Evolutionary conservation across 2,888 invertebrate species (phyloP), one percentile per base, ranked within the genome.

Genomic region (Rhamphomyia laevipes): DNA sequence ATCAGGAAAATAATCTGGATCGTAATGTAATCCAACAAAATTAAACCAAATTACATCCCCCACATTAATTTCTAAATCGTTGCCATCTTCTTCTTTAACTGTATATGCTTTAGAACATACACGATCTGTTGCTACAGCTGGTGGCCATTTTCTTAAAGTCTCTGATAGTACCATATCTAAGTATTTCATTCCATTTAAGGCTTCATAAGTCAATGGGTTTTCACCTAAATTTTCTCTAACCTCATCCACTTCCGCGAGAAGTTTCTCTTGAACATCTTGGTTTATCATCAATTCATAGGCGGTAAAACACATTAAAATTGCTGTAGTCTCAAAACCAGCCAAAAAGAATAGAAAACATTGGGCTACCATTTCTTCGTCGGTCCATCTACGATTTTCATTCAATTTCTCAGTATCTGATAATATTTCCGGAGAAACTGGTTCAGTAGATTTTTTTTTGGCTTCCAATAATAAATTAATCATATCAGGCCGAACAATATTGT

Each of bases 241-340:
- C 18, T 74, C 72, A 18, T 64, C 70, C 30, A 82, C 74, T 66
- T 82, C 81, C 40, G 71, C 57, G 2, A 68, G 68, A 1, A 82
- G 63, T 46, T 62, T 72, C 5, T 73, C 68, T 60, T 81, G 81
- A 1, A 78, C 62, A 0, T 80, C 77, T 17, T 74, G 73, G 63
- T 81, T 73, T 4, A 74, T 47, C 27, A 78, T 77, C 23, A 82
- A 58, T 61, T 81, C 81, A 41, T 78, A 71, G 0, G 76, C 62
- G 0, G 74, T 58, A 53, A 80, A 78, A 1, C 73, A 63, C 66
- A 77, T 71, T 0, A 70, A 47, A 4, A 61, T 57, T 0, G 68
- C 59, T 1, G 64, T 61, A 0, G 76, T 74, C 43, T 78, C 77
- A 30, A 77, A 78, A 1, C 78, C 78, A 18, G 76, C 78, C 21